Percentiles rank a stretch among this genome's conserved stretches.
Evolutionary conservation across 2,888 invertebrate species (phyloP).

Genomic region (Drosophila meridionalis): DNA sequence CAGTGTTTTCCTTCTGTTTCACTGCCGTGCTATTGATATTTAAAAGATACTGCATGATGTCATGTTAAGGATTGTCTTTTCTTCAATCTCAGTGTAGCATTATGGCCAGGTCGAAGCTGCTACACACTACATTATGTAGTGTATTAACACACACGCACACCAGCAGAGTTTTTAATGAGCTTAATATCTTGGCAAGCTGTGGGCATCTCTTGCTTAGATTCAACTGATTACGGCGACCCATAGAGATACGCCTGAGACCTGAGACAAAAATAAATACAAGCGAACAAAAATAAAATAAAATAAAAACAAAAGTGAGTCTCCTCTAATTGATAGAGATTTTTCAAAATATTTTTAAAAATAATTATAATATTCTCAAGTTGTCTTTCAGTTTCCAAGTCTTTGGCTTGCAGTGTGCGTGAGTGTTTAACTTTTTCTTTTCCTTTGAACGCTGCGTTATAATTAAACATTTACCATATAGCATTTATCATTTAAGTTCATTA

Average conservation of each 20-base stretch:
- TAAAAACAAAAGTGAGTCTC: conserved; percentile 28
- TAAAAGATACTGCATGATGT: no score
- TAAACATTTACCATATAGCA: conserved; percentile 65
- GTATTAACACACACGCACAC: conserved; percentile 16
- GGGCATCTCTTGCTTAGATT: conserved; percentile 72
- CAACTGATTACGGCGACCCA: conserved; percentile 69
- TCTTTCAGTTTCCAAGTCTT: conserved; percentile 8
- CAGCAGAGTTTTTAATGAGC: conserved; percentile 71
- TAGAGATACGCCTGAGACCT: conserved; percentile 24
- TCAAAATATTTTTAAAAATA: conserved; percentile 60
- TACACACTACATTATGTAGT: conserved; percentile 13
- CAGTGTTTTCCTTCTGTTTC: not conserved
- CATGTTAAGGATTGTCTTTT: not conserved
- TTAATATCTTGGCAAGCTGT: conserved; percentile 77
- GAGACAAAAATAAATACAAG: not conserved
- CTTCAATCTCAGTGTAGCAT: conserved; percentile 15
- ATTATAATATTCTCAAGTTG: conserved; percentile 35
- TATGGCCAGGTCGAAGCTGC: conserved; percentile 15
- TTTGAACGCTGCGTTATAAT: conserved; percentile 59
- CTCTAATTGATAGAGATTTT: conserved; percentile 75
- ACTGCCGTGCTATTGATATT: no score
- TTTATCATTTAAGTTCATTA: conserved; percentile 70
- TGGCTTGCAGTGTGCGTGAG: not conserved
- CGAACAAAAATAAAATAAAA: conserved; percentile 6
- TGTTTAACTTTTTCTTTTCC: conserved; percentile 10